phyloP scores from a whole-genome alignment of 2,888 invertebrate genomes.

The Cerastoderma edule region DNA sequence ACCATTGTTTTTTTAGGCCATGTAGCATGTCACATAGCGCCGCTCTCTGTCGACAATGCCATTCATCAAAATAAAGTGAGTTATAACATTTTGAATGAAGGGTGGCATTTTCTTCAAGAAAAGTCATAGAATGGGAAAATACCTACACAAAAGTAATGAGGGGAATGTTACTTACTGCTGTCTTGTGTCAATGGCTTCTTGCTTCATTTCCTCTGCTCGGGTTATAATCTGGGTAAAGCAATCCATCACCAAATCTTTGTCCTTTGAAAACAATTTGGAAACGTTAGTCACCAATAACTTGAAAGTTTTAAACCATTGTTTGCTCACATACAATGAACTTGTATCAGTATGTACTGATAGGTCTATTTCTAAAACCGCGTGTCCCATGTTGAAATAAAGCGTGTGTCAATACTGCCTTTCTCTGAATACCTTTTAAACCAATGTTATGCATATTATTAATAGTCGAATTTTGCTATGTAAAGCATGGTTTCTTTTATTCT shows the following conservation, averaged over 20 bases:
- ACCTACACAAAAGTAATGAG: not conserved
- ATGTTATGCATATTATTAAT: too few relatives aligned
- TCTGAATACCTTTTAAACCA: too few relatives aligned
- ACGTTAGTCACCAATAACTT: too few relatives aligned
- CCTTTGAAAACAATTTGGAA: too few relatives aligned
- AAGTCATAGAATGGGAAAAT: not conserved
- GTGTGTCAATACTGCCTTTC: not conserved
- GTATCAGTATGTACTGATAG: not conserved
- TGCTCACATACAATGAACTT: too few relatives aligned
- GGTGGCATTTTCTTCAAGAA: too few relatives aligned
- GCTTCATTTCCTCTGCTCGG: conserved; percentile 20
- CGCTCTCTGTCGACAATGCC: not conserved
- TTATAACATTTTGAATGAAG: not conserved
- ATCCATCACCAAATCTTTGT: conserved; percentile 19
- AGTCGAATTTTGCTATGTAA: too few relatives aligned
- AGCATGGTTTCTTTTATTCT: too few relatives aligned
- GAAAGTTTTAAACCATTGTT: too few relatives aligned
- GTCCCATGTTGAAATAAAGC: not conserved
- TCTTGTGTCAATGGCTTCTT: conserved; percentile 22
- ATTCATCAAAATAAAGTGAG: not conserved
- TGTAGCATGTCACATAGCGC: not conserved
- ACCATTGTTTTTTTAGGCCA: not conserved
- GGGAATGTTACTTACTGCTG: conserved; percentile 1
- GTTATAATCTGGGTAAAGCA: conserved; percentile 21
- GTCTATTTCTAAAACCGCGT: not conserved